A percentile compares a stretch with the other conserved stretches of the same genome.
phyloP scores from a whole-genome alignment of 2,888 invertebrate species.

The Bhutanitis thaidina region DNA sequence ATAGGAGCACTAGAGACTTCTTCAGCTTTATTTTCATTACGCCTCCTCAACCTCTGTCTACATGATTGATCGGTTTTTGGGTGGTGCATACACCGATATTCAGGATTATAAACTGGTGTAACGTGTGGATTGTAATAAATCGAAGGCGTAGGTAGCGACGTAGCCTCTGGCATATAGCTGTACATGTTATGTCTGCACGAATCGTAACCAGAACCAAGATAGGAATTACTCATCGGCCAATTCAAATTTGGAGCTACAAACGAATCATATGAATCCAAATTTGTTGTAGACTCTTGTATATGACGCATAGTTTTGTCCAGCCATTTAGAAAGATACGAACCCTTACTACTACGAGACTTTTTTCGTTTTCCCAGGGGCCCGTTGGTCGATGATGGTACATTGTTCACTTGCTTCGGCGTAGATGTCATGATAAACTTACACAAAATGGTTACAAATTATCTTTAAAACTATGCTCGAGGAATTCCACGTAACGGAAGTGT shows the following conservation, averaged over 20 bases:
- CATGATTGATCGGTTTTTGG: constrained; percentile 41
- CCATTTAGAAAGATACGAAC: constrained; percentile 73
- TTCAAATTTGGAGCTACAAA: constrained; percentile 49
- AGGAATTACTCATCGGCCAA: constrained; percentile 52
- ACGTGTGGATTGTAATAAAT: constrained; percentile 67
- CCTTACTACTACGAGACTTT: constrained; percentile 64
- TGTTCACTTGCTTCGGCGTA: constrained; percentile 68
- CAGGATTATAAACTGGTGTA: constrained; percentile 48
- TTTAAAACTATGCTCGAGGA: not conserved
- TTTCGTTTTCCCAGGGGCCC: constrained; percentile 72
- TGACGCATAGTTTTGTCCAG: constrained; percentile 72
- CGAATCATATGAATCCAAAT: constrained; percentile 60
- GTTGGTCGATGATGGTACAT: constrained; percentile 54
- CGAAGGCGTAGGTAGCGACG: constrained; percentile 82
- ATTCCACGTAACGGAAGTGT: constrained; percentile 19
- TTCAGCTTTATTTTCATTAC: constrained; percentile 52
- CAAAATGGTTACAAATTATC: not conserved
- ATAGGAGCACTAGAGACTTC: constrained; percentile 48
- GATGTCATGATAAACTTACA: constrained; percentile 51
- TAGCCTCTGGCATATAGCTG: constrained; percentile 79
- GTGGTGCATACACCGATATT: constrained; percentile 54
- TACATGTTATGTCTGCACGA: constrained; percentile 75
- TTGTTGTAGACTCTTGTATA: constrained; percentile 59
- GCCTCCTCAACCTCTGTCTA: constrained; percentile 51
- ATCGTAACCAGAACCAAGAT: constrained; percentile 64